Evolutionary conservation across 2,113 vertebrate genomes (phyloP), one percentile per base, ranked within the genome.

Genomic region (Spermophilus dauricus): DNA sequence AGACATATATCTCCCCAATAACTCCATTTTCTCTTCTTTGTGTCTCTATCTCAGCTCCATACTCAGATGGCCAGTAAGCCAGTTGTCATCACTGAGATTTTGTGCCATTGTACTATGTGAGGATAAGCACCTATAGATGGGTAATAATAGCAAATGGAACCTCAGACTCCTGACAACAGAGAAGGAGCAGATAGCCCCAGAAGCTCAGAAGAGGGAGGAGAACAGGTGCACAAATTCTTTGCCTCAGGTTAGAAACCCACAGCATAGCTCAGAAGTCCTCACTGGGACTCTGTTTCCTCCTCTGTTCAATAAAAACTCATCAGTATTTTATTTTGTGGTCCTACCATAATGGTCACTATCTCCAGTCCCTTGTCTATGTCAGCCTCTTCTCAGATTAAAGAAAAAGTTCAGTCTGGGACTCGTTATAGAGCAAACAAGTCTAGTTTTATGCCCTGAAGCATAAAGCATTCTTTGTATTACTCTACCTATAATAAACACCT

Each of bases 1-100:
- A 34, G 6, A 4, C 0, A 51, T 5, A 1, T 20, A 4, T 9
- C 30, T n/a, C 6, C 8, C 51, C n/a, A 6, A 9, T 4, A 18
- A 2, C 37, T 20, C 73, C 1, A 2, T 14, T 37, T 12, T 39
- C 53, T 82, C 28, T 26, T 56, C 18, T 45, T 30, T 20, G 18
- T 61, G 12, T 69, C 80, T 84, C 4, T 37, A 8, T 37, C n/a
- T 92, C 51, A 63, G n/a, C 48, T n/a, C 11, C 30, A 28, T 0
- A 56, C 14, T 45, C 20, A 18, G 37, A 45, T 3, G 14, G 17
- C 39, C 9, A 26, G 5, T 4, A 17, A 53, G 30, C 48, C 9
- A 53, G 63, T 28, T 69, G 51, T 45, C 8, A 39, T 65, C 22
- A 6, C 18, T 13, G 4, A 70, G 18, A 6, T 32, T 28, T 11